phyloP scores from a whole-genome alignment of 1,140 invertebrate genomes.

The Aradophagus sp. region DNA sequence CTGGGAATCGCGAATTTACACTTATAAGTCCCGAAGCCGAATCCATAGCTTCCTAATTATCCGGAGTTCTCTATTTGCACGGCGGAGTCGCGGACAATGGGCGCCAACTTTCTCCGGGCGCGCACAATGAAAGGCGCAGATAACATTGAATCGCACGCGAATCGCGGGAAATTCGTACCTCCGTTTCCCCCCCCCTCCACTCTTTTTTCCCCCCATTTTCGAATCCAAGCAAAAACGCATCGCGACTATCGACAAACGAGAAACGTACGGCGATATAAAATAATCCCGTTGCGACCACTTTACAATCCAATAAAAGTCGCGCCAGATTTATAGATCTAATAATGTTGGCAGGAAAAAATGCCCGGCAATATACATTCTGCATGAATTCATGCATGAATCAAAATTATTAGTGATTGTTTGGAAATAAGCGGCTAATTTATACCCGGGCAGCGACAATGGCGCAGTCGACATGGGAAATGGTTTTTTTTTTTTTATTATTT shows the following conservation, averaged over 20 bases:
- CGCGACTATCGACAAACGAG: slow-evolving; percentile 20
- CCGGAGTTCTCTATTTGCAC: slow-evolving; percentile 12
- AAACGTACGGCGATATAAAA: slow-evolving; percentile 35
- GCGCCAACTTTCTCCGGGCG: slow-evolving; percentile 14
- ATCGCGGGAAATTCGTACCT: slow-evolving; percentile 32
- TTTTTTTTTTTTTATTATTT: slow-evolving; percentile 14
- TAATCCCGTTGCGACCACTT: slow-evolving; percentile 33
- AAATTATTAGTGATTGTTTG: slow-evolving; percentile 53
- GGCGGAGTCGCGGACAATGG: slow-evolving; percentile 9
- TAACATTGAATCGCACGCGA: neutral
- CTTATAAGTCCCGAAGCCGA: slow-evolving; percentile 18
- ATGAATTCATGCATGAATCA: slow-evolving; percentile 35
- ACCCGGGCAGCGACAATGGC: slow-evolving; percentile 43
- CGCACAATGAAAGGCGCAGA: slow-evolving; percentile 11
- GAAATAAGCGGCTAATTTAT: slow-evolving; percentile 41
- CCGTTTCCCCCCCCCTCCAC: neutral
- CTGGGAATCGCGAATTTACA: slow-evolving; percentile 41
- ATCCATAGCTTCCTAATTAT: slow-evolving; percentile 29
- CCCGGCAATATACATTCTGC: slow-evolving; percentile 40
- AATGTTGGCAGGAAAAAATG: slow-evolving; percentile 21
- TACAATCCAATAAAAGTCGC: slow-evolving; percentile 43
- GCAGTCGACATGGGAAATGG: slow-evolving; percentile 26
- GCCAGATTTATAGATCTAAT: slow-evolving; percentile 43
- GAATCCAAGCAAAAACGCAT: neutral
- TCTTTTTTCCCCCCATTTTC: too few relatives aligned